Percentiles rank a stretch among this genome's conserved stretches.
Evolutionary conservation across 2,888 invertebrate genomes (phyloP).

Genomic region (Brachylomia viminalis): DNA sequence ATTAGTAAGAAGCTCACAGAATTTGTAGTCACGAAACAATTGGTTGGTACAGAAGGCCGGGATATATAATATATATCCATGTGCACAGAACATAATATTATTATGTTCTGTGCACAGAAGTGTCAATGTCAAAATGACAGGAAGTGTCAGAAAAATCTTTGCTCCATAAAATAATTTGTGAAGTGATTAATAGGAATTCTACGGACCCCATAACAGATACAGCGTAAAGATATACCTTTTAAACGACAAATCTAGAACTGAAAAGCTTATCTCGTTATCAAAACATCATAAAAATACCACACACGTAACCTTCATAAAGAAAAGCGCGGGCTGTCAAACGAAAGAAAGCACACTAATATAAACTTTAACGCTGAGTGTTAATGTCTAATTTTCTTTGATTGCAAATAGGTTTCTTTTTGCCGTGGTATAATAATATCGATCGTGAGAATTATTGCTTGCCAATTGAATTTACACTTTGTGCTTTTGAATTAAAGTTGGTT

Average conservation of each 20-base stretch:
- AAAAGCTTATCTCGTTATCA: constrained; percentile 48
- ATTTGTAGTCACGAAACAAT: neutral
- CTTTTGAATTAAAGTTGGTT: neutral
- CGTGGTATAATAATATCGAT: constrained; percentile 72
- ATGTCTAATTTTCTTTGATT: constrained; percentile 32
- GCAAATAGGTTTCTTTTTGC: constrained; percentile 64
- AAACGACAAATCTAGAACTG: constrained; percentile 33
- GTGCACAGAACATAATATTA: no score
- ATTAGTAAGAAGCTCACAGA: neutral
- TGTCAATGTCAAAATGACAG: constrained; percentile 25
- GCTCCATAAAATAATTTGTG: neutral
- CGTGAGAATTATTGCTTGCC: constrained; percentile 73
- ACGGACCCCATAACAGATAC: neutral
- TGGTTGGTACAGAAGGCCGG: no score
- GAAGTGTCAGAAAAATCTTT: neutral
- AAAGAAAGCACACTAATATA: constrained; percentile 26
- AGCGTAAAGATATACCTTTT: neutral
- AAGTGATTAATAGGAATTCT: neutral
- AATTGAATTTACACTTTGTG: constrained; percentile 44
- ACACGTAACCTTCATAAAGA: constrained; percentile 56
- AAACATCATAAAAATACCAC: constrained; percentile 52
- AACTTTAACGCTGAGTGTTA: constrained; percentile 28
- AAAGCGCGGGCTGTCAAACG: constrained; percentile 59
- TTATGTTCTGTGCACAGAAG: no score
- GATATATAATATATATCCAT: no score